Conservation (phyloP, 2,888 invertebrate species). For the Agrilus biguttatus region DNA sequence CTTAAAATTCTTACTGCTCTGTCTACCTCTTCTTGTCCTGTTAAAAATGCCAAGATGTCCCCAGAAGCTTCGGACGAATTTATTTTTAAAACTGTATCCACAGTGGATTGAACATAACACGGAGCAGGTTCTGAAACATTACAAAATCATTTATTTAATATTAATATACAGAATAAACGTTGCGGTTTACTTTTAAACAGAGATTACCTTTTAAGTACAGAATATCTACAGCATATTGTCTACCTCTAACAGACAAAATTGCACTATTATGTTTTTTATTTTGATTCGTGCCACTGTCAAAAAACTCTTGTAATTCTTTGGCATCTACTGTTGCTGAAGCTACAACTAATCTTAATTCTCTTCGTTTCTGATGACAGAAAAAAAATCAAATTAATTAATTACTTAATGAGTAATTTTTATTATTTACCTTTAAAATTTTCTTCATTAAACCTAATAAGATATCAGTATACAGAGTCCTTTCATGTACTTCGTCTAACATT, state of each 20-base stretch:
- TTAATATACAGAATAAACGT: constrained; percentile 13
- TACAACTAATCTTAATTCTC: constrained; percentile 68
- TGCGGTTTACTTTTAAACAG: constrained; percentile 10
- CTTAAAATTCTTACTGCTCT: constrained; percentile 51
- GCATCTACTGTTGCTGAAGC: constrained; percentile 96
- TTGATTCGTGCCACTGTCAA: constrained; percentile 34
- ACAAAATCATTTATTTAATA: background rate
- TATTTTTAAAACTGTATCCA: constrained; percentile 81
- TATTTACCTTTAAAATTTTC: constrained; percentile 75
- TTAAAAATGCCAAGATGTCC: constrained; percentile 84
- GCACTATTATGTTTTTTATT: constrained; percentile 51
- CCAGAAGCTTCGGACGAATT: constrained; percentile 71
- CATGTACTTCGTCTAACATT: constrained; percentile 91
- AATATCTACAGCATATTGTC: constrained; percentile 75
- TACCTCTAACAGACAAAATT: constrained; percentile 77
- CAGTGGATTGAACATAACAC: constrained; percentile 75
- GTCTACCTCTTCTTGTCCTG: constrained; percentile 89
- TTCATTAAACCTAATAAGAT: constrained; percentile 86
- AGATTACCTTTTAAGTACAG: constrained; percentile 57
- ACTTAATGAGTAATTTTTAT: constrained; percentile 10
- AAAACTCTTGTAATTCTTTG: constrained; percentile 66
- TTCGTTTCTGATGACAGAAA: constrained; percentile 47
- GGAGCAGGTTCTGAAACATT: constrained; percentile 60
- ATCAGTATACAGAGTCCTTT: constrained; percentile 84
- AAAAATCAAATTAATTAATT: background rate